A percentile compares a stretch with the other conserved stretches of the same genome.
These are phyloP conservation scores for Coleophora deauratella DNA, from an alignment of 2,888 invertebrate species.

Conservation along the genomic window DNA sequence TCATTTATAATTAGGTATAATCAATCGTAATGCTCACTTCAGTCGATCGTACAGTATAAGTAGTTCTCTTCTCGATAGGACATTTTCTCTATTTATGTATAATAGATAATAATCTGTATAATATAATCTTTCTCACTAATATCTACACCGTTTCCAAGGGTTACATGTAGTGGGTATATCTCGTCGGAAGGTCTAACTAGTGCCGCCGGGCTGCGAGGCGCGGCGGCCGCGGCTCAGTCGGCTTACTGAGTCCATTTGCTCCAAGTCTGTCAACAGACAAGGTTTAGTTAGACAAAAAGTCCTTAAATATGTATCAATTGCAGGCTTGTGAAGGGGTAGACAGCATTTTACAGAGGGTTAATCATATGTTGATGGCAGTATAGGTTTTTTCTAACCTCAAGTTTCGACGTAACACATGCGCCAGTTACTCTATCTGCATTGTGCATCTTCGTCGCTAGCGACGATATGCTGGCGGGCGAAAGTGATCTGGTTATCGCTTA, in stretches of 20 bases:
- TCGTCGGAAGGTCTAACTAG: constrained; percentile 34
- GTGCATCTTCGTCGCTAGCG: too few relatives aligned
- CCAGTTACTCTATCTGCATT: too few relatives aligned
- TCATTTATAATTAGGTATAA: constrained; percentile 36
- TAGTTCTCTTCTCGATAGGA: constrained; percentile 65
- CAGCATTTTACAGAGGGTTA: too few relatives aligned
- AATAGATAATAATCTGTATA: constrained; percentile 72
- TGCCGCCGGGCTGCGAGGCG: constrained; percentile 22
- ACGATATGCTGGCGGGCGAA: too few relatives aligned
- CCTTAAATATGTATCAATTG: too few relatives aligned
- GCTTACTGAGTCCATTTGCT: constrained; percentile 67
- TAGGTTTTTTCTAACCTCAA: too few relatives aligned
- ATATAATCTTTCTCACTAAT: constrained; percentile 73
- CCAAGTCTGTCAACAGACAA: constrained; percentile 47
- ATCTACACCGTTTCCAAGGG: constrained; percentile 71
- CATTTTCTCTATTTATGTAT: constrained; percentile 68
- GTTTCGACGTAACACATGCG: too few relatives aligned
- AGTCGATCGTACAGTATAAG: constrained; percentile 64
- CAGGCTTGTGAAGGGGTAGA: too few relatives aligned
- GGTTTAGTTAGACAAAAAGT: too few relatives aligned
- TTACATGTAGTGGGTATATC: constrained; percentile 60
- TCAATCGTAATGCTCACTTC: constrained; percentile 61
- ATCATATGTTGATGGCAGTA: too few relatives aligned
- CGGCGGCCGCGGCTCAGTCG: constrained; percentile 28
- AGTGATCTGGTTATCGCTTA: too few relatives aligned